Base-by-base conservation (phyloP, 2,888 invertebrate genomes). In the Buathra laborator region DNA sequence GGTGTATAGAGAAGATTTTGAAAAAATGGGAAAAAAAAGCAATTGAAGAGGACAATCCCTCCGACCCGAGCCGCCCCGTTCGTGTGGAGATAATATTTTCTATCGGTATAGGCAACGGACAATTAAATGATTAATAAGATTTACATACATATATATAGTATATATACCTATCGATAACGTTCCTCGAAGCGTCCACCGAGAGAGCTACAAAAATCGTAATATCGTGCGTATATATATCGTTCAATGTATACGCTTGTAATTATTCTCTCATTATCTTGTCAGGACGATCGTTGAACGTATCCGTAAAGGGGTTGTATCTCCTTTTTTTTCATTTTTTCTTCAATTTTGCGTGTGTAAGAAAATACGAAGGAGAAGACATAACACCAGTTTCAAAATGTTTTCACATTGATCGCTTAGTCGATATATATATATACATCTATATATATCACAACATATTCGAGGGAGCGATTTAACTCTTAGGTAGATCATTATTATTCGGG, bases 361-460 rank as follows among this genome's bases (percentile, higher is more conserved):
- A 51, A 51, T 62, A 71, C 32, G 51, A 43, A 64, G 66, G 56
- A 70, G 75, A 75, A 81, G 80, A 72, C 76, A 81, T 77, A 84
- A 84, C 84, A 84, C 84, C 84, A 84, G 76, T 76, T 72, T 43
- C 44, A 12, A 68, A 68, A 78, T 62, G 68, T 81, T 84, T 81
- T 62, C 84, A 81, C 84, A 77, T 44, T 68, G 43, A 67, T 72
- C 46, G 72, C 80, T 51, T 72, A 78, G 78, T 66, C 72, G 37
- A 37, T 48, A n/a, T 48, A n/a, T 12, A 48, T 37, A 9, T 37
- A 37, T 37, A 7, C 37, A 37, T 37, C 37, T 37, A 66, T 29
- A 29, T 24, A 56, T 32, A 53, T 59, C 43, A 29, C 32, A 46
- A 51, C 9, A 32, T 10, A 29, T 44, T 66, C 72, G 12, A 67